Evolutionary conservation across 1,140 invertebrate species (phyloP).

Genomic region (Hycleus phaleratus): DNA sequence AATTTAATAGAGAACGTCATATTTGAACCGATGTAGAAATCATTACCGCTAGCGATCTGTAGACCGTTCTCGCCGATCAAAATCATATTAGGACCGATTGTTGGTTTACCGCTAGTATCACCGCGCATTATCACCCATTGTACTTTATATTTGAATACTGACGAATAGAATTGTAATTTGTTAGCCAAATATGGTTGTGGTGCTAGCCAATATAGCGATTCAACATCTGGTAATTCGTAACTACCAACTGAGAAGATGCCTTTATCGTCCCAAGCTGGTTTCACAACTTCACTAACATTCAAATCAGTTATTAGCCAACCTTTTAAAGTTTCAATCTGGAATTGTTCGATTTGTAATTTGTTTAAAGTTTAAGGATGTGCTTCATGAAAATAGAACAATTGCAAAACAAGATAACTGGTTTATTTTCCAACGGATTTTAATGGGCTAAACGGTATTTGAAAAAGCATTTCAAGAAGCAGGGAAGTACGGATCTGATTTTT

Average conservation of each 20-base stretch:
- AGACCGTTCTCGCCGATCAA: constrained; percentile 67
- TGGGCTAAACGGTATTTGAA: too few species aligned
- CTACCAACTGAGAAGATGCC: constrained; percentile 52
- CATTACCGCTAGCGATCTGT: constrained; percentile 62
- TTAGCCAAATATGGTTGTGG: constrained; percentile 68
- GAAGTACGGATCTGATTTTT: too few species aligned
- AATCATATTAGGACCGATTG: constrained; percentile 77
- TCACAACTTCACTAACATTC: constrained; percentile 44
- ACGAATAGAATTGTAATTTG: constrained; percentile 76
- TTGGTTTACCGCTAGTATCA: constrained; percentile 78
- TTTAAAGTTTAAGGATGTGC: constrained; percentile 1
- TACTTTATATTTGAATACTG: constrained; percentile 65
- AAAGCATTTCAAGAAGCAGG: too few species aligned
- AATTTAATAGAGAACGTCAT: constrained; percentile 55
- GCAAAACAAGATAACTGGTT: too few species aligned
- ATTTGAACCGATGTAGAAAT: constrained; percentile 39
- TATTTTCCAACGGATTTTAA: too few species aligned
- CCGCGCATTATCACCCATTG: constrained; percentile 82
- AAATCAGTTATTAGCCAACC: constrained; percentile 59
- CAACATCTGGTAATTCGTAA: constrained; percentile 59
- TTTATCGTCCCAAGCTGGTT: constrained; percentile 46
- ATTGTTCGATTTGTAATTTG: not conserved
- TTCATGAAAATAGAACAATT: too few species aligned
- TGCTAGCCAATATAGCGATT: constrained; percentile 84
- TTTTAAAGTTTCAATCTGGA: constrained; percentile 50